These are phyloP conservation scores for Cyanistes caeruleus DNA, from an alignment of 2,113 vertebrate genomes.

Conservation along the genomic window DNA sequence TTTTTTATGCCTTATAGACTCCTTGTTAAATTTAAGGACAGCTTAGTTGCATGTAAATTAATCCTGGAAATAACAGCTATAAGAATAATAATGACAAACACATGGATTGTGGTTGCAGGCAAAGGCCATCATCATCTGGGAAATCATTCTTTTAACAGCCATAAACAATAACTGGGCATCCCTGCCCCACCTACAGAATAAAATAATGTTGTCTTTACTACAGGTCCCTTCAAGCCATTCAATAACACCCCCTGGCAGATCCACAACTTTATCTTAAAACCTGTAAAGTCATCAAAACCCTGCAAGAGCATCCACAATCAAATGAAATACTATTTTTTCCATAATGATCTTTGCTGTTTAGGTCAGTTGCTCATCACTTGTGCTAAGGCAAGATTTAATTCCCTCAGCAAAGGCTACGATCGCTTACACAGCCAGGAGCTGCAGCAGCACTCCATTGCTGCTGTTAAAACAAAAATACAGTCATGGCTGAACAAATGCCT, in stretches of 20 bases:
- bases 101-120: background rate
- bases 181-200: background rate
- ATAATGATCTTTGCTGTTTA: background rate
- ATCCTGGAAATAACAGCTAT: background rate
- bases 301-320: background rate
- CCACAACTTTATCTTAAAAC: background rate
- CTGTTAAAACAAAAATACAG: background rate
- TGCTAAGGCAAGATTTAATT: background rate
- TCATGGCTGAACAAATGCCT: background rate
- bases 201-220: background rate
- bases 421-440: background rate
- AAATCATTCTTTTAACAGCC: background rate
- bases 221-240: background rate
- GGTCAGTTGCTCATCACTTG: background rate
- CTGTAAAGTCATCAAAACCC: background rate
- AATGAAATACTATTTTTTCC: background rate
- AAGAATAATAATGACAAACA: background rate
- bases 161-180: background rate
- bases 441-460: background rate
- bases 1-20: background rate
- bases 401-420: background rate
- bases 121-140: background rate
- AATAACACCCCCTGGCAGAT: background rate
- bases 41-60: background rate
- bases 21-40: background rate